Evolutionary conservation across 2,113 vertebrate species (phyloP), one percentile per base, ranked within the genome.

Genomic region (Lota lota): DNA sequence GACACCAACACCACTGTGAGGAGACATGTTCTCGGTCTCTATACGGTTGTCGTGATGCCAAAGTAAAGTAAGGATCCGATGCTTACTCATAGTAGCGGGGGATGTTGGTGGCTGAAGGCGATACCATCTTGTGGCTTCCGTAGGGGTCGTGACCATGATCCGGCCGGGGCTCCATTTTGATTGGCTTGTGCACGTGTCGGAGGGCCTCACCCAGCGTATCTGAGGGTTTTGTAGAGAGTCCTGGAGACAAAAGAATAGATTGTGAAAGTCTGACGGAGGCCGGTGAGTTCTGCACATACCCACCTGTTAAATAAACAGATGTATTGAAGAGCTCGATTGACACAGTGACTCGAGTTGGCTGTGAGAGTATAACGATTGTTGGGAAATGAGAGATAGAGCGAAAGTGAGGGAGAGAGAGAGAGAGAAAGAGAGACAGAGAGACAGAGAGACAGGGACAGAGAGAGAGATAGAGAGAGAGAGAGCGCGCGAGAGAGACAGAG

Each of bases 101-200:
- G 69, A 93, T 93, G 72, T 91, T 94, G 90, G 96, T 94, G 84
- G 94, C 68, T 6, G 95, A 91, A 8, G 36, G 63, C 72, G 95
- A 93, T 51, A 95, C 94, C 82, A 95, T 89, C 85, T 95, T 94
- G 65, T 95, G 94, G 76, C 92, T 90, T 76, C 89, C 90, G 79
- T 93, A 93, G 22, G 61, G 54, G 59, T 88, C 85, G 53, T 80
- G 81, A 28, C 16, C 0, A 8, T 82, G 84, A 79, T 96, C 93
- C 0, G 88, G 76, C 71, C 87, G 93, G 24, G 92, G 92, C 81
- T 99, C 96, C 20, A 90, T 86, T 93, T 98, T 99, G 88, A 98
- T 95, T 81, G 92, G 78, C 89, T 94, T 96, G 88, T 93, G 92
- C 84, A 94, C 72, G 53, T 92, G 75, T 53, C 91, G 85, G 78